Conservation (phyloP, 2,797 vertebrate species). For the Arctocebus calabarensis region DNA sequence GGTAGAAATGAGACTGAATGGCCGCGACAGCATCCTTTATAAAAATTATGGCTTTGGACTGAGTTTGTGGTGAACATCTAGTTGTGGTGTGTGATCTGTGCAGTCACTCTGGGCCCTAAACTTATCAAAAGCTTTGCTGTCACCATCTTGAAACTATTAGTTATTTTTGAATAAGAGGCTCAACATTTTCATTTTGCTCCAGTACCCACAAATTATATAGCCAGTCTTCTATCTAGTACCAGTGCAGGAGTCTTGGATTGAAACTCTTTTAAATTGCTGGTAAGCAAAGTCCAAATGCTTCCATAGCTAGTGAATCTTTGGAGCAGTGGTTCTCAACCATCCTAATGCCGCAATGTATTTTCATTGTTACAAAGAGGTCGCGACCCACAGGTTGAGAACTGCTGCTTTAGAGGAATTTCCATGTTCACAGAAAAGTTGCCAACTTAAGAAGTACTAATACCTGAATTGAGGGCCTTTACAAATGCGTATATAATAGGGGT, state of each 20-base stretch:
- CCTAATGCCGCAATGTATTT: too few species aligned
- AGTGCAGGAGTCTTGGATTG: background rate
- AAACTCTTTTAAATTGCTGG: background rate
- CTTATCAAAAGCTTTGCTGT: background rate
- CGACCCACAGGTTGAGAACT: too few species aligned
- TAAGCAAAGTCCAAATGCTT: background rate
- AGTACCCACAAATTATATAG: background rate
- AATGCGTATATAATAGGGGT: background rate
- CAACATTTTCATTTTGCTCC: background rate
- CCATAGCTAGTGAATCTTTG: background rate
- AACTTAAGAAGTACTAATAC: background rate
- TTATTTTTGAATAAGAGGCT: background rate
- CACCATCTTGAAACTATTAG: background rate
- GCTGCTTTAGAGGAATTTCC: background rate
- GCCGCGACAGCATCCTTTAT: background rate
- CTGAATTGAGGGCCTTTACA: background rate
- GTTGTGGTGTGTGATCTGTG: background rate
- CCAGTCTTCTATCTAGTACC: background rate
- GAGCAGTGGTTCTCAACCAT: too few species aligned
- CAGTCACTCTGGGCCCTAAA: accelerated
- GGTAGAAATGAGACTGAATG: background rate
- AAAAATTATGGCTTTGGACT: background rate
- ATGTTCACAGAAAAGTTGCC: background rate
- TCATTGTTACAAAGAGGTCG: too few species aligned
- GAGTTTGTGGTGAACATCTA: background rate